Percentiles rank a stretch among this genome's conserved stretches.
Conservation (phyloP, 2,113 vertebrate genomes). For the Syngnathus typhle region DNA sequence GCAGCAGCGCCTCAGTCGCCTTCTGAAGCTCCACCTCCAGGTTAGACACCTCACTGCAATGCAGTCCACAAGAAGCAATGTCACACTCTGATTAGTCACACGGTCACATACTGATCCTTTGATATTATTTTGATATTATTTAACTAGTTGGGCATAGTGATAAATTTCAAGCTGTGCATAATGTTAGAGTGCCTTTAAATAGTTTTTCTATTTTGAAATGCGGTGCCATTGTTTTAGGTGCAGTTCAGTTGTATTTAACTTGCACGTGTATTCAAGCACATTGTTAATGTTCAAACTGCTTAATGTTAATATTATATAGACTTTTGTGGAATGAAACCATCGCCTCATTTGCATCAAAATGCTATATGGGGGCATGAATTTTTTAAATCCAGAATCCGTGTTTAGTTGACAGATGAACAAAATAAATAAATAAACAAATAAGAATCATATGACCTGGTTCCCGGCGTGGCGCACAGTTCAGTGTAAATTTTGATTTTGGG, state of each 20-base stretch:
- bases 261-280: too few relatives aligned
- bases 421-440: background rate
- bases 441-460: slow-evolving; percentile 72
- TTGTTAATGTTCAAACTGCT: too few relatives aligned
- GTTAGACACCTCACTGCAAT: slow-evolving; percentile 67
- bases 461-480: slow-evolving; percentile 80
- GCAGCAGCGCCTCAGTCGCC: slow-evolving; percentile 75
- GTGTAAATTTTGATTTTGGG: slow-evolving; percentile 96
- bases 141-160: background rate
- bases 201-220: background rate
- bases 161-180: background rate
- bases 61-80: background rate
- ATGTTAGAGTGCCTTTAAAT: background rate
- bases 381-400: background rate
- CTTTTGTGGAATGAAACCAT: too few relatives aligned
- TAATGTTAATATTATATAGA: too few relatives aligned
- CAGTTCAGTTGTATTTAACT: background rate
- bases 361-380: too few relatives aligned
- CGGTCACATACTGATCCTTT: background rate
- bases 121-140: background rate
- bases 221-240: background rate
- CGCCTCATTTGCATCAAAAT: too few relatives aligned
- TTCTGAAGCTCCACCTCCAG: slow-evolving; percentile 78
- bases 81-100: background rate
- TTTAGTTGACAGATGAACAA: background rate